Evolutionary conservation across 2,888 invertebrate species (phyloP).

Genomic region (Drosophila infuscata): DNA sequence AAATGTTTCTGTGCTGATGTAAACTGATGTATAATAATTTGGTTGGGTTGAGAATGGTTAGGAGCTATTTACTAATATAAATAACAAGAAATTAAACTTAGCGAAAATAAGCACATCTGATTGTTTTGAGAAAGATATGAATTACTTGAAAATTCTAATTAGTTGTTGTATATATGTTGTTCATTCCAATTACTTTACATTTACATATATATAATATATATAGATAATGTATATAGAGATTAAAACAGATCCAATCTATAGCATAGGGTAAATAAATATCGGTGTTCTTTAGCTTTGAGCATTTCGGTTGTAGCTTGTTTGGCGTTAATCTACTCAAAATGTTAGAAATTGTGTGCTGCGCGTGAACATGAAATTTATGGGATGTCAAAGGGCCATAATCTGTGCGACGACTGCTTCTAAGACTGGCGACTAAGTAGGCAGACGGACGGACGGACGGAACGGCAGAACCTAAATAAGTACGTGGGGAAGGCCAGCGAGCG

Average conservation of each 20-base stretch:
- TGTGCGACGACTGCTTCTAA: slow-evolving; percentile 45
- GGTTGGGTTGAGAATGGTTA: background rate
- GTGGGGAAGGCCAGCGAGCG: slow-evolving; percentile 32
- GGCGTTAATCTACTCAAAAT: slow-evolving; percentile 54
- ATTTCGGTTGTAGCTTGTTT: slow-evolving; percentile 25
- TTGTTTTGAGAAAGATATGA: background rate
- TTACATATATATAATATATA: background rate
- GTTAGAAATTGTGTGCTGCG: slow-evolving; percentile 53
- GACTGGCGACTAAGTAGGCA: slow-evolving; percentile 32
- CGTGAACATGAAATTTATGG: slow-evolving; percentile 75
- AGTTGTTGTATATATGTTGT: background rate
- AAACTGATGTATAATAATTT: background rate
- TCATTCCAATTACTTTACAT: background rate
- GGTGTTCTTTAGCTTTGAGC: slow-evolving; percentile 7
- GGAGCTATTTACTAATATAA: background rate
- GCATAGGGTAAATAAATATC: slow-evolving; percentile 31
- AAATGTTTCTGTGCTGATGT: background rate
- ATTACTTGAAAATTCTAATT: background rate
- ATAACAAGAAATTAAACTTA: background rate
- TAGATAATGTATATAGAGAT: background rate
- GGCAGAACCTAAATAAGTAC: slow-evolving; percentile 36
- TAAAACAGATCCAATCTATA: background rate
- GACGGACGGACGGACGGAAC: slow-evolving; percentile 16
- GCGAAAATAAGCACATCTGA: background rate
- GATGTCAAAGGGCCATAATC: slow-evolving; percentile 82